Base-by-base conservation (phyloP, 1,140 invertebrate species). In the Trachelipus rathkii region DNA sequence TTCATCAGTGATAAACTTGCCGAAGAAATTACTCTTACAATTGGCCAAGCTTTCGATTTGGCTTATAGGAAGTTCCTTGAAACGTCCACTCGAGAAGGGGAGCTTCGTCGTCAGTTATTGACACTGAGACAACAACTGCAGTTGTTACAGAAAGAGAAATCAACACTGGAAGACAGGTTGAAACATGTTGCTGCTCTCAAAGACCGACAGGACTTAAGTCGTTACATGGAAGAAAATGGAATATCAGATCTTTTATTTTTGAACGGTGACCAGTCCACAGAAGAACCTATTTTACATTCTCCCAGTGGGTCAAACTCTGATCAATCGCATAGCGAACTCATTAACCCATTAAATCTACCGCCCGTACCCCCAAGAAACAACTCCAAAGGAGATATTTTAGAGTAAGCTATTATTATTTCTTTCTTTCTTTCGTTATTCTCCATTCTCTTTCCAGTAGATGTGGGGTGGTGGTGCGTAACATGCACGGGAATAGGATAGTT, bases 1-100 rank as follows among this genome's bases (percentile, higher is more conserved):
- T 97, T 98, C 83, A 93, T 96, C 73, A 96, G 94, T 79, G 96
- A 97, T 82, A 97, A 97, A 87, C 82, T 89, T 88, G 94, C 96
- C 9, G 95, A 97, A 82, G 95, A 98, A 84, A 97, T 98, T 76
- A 98, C 95, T 10, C 86, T 98, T 77, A 98, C 96, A 11, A 97
- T 98, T 82, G 96, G 96, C 4, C 96, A 98, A 85, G 96, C 96
- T 0, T 98, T 98, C 86, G 95, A 98, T 87, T 88, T 98, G 81
- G 96, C 96, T n/a, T 98, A 98, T 85, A 85, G 87, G 81, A 86
- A 91, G 78, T 94, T 93, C 84, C 83, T 94, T 73, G 92, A 94
- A 79, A 91, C 91, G 0, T 91, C 91, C 7, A 90, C 91, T 2
- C 89, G 89, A 82, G 92, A 93, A 84, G 82, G 91, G 60, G 92